phyloP scores from a whole-genome alignment of 2,113 vertebrate species.

The rat (Rattus norvegicus) region DNA sequence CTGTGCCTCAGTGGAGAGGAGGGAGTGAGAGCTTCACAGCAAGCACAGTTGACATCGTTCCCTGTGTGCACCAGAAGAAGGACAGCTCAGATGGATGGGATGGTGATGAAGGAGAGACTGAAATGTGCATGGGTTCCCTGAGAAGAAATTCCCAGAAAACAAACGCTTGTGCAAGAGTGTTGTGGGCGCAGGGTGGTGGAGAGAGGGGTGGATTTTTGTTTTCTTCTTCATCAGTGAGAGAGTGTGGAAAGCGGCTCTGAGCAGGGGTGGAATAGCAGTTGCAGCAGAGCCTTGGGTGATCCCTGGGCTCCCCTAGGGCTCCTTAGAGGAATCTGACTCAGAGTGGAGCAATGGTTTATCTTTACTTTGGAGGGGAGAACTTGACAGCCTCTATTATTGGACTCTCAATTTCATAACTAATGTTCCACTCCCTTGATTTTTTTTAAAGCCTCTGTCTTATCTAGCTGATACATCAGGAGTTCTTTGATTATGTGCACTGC shows the following conservation, averaged over 20 bases:
- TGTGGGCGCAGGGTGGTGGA: neutral
- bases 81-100: too few species aligned
- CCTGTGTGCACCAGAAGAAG: neutral
- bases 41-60: neutral
- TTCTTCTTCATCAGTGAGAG: neutral
- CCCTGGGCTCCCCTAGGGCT: rapidly evolving
- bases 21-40: neutral
- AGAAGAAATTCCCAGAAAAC: neutral
- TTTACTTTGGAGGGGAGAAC: neutral
- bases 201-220: neutral
- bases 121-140: neutral
- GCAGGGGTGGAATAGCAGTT: neutral
- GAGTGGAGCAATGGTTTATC: neutral
- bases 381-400: neutral
- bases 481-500: neutral
- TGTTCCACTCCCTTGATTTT: neutral
- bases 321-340: neutral
- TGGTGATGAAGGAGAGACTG: neutral
- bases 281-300: neutral
- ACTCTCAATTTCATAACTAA: neutral
- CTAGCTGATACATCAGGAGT: neutral
- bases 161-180: neutral
- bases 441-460: neutral
- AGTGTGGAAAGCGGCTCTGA: neutral
- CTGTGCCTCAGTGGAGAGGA: neutral